Evolutionary conservation across 2,888 invertebrate species (phyloP), one percentile per base, ranked within the genome.

Genomic region (Cryptocheilus praepositus): DNA sequence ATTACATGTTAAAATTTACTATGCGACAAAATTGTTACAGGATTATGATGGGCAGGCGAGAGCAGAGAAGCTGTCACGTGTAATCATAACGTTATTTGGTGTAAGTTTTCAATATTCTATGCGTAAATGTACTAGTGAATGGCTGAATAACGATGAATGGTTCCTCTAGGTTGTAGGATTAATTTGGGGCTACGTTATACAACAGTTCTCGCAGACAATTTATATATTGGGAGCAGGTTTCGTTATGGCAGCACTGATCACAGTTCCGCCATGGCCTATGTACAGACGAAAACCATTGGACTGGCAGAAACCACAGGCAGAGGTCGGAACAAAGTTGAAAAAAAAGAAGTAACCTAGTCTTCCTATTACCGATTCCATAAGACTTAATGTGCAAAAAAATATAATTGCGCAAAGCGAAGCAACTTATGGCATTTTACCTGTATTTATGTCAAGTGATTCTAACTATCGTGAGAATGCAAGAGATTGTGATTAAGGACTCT

Each of bases 191-290:
- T 98, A 96, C 83, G 92, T 95, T 58, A 96, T 97, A 76, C 98
- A 98, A 88, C 97, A 98, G 88, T 98, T 98, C 87, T 98, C 98
- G 0, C 96, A 97, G 88, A 97, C 98, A 0, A 95, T 98, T 36
- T 97, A 96, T 83, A 96, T 98, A 84, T 90, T 98, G 57, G 95
- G 95, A 43, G 97, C 96, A 81, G 98, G 98, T 72, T 97, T 98
- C 85, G 90, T 95, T 0, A 89, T 98, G 72, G 96, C 98, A 53
- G 93, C 95, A 49, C 89, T 98, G 84, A 95, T 97, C 53, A 96
- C 97, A 0, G 93, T 98, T 81, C 98, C 98, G 25, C 97, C 98
- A n/a, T 98, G 98, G 98, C 96, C 98, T 0, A 95, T 98, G 92
- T 98, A 96, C 85, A 92, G 97, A 72, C 93, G 93, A 73, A 95